Percentiles rank a stretch among this genome's conserved stretches.
These are phyloP conservation scores for Rhynchonema sp. DNA, from an alignment of 2,888 invertebrate genomes.

Conservation along the genomic window DNA sequence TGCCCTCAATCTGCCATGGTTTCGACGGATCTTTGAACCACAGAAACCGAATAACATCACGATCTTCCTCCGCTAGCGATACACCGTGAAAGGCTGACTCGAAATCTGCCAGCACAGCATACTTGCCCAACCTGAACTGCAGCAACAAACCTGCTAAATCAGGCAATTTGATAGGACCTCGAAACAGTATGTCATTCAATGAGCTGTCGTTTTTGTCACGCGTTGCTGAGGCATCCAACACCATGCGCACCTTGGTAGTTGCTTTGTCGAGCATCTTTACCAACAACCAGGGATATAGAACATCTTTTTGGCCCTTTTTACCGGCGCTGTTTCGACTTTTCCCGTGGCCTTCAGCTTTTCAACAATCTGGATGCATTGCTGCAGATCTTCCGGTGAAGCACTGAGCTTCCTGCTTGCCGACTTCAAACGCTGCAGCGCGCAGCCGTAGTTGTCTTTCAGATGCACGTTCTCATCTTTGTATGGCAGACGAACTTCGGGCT, in stretches of 20 bases:
- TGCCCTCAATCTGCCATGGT: slow-evolving; percentile 4
- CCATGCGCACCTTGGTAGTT: slow-evolving; percentile 13
- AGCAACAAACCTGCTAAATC: slow-evolving; percentile 9
- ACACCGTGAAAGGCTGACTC: slow-evolving; percentile 12
- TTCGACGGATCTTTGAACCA: slow-evolving; percentile 7
- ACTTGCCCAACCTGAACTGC: slow-evolving; percentile 5
- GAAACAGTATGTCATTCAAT: slow-evolving; percentile 11
- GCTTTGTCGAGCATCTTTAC: slow-evolving; percentile 7
- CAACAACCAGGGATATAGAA: too few species aligned
- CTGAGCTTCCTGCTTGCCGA: background rate
- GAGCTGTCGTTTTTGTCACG: background rate
- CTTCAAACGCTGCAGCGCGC: background rate
- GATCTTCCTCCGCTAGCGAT: slow-evolving; percentile 3
- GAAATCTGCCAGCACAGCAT: slow-evolving; percentile 7
- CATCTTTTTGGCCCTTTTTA: too few species aligned
- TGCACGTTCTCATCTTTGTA: background rate
- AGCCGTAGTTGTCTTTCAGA: background rate
- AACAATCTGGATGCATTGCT: background rate
- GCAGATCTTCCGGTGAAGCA: background rate
- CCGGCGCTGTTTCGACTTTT: too few species aligned
- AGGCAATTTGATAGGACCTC: slow-evolving; percentile 10
- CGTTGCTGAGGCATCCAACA: slow-evolving; percentile 11
- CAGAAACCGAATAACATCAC: slow-evolving; percentile 9
- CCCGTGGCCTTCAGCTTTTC: too few species aligned
- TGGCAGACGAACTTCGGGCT: background rate